phyloP scores from a whole-genome alignment of 2,888 invertebrate genomes.

The Dioctria rufipes region DNA sequence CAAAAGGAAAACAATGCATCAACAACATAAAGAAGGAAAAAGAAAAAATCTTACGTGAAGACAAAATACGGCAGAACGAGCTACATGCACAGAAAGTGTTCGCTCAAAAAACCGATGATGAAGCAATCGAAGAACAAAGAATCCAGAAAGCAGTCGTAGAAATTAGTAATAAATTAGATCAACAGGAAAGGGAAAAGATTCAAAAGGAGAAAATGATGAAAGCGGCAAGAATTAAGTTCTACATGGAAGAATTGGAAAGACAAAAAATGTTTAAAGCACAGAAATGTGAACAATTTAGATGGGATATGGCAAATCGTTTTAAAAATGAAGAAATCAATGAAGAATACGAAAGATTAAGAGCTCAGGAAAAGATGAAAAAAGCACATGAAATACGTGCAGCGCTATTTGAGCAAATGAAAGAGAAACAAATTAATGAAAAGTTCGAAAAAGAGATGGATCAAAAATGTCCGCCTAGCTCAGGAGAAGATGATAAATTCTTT shows the following conservation, averaged over 20 bases:
- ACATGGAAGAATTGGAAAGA: conserved; percentile 64
- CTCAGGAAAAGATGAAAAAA: conserved; percentile 62
- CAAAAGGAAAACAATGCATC: conserved; percentile 71
- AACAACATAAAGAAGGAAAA: conserved; percentile 69
- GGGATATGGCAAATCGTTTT: conserved; percentile 65
- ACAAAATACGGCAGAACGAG: conserved; percentile 71
- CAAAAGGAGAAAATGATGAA: conserved; percentile 64
- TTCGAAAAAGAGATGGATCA: conserved; percentile 52
- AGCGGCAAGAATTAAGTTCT: conserved; percentile 65
- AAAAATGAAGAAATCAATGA: conserved; percentile 65
- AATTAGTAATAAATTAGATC: conserved; percentile 69
- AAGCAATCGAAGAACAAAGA: conserved; percentile 71
- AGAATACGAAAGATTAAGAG: conserved; percentile 62
- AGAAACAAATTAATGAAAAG: conserved; percentile 61
- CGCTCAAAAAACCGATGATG: conserved; percentile 71
- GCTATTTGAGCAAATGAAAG: conserved; percentile 60
- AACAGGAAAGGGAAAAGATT: conserved; percentile 66
- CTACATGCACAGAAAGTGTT: conserved; percentile 72
- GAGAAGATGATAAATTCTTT: conserved; percentile 65
- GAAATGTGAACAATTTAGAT: conserved; percentile 62
- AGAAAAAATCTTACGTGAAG: conserved; percentile 68
- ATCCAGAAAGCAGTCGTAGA: conserved; percentile 73
- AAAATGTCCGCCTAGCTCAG: conserved; percentile 56
- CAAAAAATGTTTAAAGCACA: conserved; percentile 61
- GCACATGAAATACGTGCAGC: conserved; percentile 52